Base-by-base conservation (phyloP, 2,797 vertebrate species). In the Anas capensis region DNA sequence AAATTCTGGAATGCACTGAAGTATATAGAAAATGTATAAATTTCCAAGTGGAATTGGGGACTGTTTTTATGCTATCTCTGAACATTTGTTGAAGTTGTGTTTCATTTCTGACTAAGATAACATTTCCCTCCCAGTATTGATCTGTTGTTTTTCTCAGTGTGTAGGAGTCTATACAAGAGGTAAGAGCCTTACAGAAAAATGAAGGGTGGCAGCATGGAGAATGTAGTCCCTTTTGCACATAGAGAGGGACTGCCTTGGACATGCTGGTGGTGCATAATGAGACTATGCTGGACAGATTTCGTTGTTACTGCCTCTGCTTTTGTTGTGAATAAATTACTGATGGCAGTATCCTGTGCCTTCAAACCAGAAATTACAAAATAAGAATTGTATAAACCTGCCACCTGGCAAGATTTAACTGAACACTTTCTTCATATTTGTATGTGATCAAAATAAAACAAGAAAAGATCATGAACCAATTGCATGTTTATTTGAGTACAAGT, bases 61-160 rank as follows among this genome's bases (percentile, higher is more conserved):
- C 69, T 72, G 34, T 6, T 80, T 66, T 69, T 78, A 76, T 29
- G 42, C 17, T 13, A 11, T 61, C 31, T 79, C 27, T 4, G 8
- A 83, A 53, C 0, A 0, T 62, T 54, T 89, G 46, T 11, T 84
- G 73, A 91, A 72, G 5, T 70, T 2, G 0, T 40, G 23, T n/a
- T 76, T 72, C 2, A 6, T n/a, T 69, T 90, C 72, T 86, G 70
- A 31, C 18, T 51, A 76, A 90, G 56, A 8, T 79, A 85, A 65
- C 34, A 6, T 23, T 56, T 88, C 69, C 66, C n/a, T 92, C 56
- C 75, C 24, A 16, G n/a, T 86, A 46, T 1, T n/a, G 46, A 88
- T 40, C 21, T 29, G 49, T 33, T 24, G 48, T 26, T 51, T 51
- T 21, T 76, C 68, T n/a, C 20, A n/a, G 24, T 7, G 24, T 7